Evolutionary conservation across 2,888 invertebrate genomes (phyloP).

Genomic region (Calephelis perditalis): DNA sequence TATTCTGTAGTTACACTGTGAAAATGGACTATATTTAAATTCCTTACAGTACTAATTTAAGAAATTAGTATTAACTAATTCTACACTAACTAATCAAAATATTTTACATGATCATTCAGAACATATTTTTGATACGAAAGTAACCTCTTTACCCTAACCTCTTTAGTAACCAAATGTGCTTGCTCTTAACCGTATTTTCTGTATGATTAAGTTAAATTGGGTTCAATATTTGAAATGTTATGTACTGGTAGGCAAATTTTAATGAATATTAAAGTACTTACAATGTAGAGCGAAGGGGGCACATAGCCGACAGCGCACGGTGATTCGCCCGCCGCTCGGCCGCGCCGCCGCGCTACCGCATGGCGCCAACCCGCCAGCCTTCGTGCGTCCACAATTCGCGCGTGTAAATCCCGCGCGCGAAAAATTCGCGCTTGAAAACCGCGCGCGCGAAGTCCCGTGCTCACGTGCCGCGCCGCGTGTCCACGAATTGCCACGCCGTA

Average conservation of each 20-base stretch:
- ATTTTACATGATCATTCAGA: too few species aligned
- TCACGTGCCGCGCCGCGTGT: slow-evolving; percentile 39
- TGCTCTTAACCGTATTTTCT: too few species aligned
- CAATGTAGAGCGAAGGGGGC: slow-evolving; percentile 75
- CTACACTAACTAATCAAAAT: too few species aligned
- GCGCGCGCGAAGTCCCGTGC: slow-evolving; percentile 33
- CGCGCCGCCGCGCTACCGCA: slow-evolving; percentile 64
- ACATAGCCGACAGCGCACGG: slow-evolving; percentile 75
- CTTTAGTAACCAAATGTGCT: too few species aligned
- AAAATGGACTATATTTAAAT: too few species aligned
- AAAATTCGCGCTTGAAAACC: slow-evolving; percentile 33
- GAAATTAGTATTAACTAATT: too few species aligned
- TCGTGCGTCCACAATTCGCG: slow-evolving; percentile 31
- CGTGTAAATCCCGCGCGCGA: slow-evolving; percentile 37
- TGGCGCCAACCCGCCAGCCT: slow-evolving; percentile 42
- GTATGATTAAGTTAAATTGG: slow-evolving; percentile 15
- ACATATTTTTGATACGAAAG: too few species aligned
- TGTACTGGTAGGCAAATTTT: slow-evolving; percentile 4
- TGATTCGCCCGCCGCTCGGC: slow-evolving; percentile 65
- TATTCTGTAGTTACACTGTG: too few species aligned
- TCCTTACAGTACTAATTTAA: too few species aligned
- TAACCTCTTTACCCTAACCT: too few species aligned
- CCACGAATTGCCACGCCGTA: slow-evolving; percentile 60
- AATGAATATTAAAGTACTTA: slow-evolving; percentile 46
- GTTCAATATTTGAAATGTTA: slow-evolving; percentile 22